phyloP scores from a whole-genome alignment of 2,888 invertebrate species.

The Tenodera sinensis region DNA sequence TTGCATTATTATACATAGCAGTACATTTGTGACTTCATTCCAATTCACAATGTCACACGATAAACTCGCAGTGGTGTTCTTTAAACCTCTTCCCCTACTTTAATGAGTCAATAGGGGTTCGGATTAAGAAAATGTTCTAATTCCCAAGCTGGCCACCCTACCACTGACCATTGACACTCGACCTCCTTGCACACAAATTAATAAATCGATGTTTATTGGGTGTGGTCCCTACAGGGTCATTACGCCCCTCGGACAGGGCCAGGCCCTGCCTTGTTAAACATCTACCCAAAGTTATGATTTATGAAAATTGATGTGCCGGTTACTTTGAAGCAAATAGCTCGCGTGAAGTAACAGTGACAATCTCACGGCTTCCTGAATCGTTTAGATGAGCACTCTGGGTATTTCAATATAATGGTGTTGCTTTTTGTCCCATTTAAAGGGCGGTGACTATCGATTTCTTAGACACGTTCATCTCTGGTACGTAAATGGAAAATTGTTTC shows the following conservation, averaged over 20 bases:
- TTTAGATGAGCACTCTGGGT: background rate
- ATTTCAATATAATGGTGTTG: background rate
- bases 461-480: background rate
- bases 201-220: constrained; percentile 18
- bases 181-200: constrained; percentile 6
- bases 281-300: constrained; percentile 9
- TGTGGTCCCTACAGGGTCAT: background rate
- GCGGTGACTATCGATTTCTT: background rate
- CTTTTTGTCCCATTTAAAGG: background rate
- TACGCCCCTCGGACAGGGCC: background rate
- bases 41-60: too few relatives aligned
- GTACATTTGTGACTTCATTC: too few relatives aligned
- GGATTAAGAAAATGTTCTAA: too few relatives aligned
- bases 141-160: background rate
- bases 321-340: background rate
- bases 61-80: too few relatives aligned
- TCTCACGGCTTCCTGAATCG: background rate
- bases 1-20: too few relatives aligned
- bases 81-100: too few relatives aligned
- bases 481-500: too few relatives aligned
- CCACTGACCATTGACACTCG: constrained; percentile 17
- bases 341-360: background rate
- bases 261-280: constrained; percentile 1
- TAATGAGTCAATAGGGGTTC: too few relatives aligned
- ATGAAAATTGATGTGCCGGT: constrained; percentile 16